Evolutionary conservation across 1,140 invertebrate genomes (phyloP), one percentile per base, ranked within the genome.

Genomic region (fruit fly (Drosophila melanogaster)): DNA sequence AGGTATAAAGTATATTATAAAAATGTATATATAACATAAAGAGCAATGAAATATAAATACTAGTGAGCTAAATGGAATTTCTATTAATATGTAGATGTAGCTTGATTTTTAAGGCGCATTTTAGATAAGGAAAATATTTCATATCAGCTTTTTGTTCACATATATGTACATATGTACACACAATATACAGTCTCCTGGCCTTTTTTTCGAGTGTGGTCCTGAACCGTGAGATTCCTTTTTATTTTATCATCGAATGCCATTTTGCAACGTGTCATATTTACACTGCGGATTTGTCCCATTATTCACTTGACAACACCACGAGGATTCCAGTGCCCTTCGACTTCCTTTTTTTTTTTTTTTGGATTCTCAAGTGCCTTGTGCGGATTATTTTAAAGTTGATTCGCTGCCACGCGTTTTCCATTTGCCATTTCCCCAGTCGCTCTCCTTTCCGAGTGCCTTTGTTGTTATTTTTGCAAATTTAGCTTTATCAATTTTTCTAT

Each of bases 241-340:
- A 14, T 87, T 87, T 87, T 87, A 87, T 87, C 83, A 49, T 35
- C 84, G 57, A 87, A 89, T 89, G 84, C 84, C 84, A 89, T 87
- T 86, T 87, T 83, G 83, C 71, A 69, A 87, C 85, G 83, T 87
- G 84, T 89, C 84, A 87, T 83, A 87, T 87, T 87, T 87, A 87
- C 83, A 73, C 78, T 87, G 67, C 76, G 83, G 84, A 87, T 87
- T 87, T 87, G 83, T 71, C 71, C 83, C 83, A 87, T 87, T 87
- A 87, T 87, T 87, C 83, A 87, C 83, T 87, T 89, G 84, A 87
- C 83, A 86, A 81, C 69, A 60, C 64, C 57, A 50, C 61, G 38
- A 26, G 47, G 49, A 64, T 75, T 51, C 19, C 24, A 53, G 70
- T 72, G 38, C n/a, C 41, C 30, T 76, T 46, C 56, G 24, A 37